phyloP scores from a whole-genome alignment of 2,888 invertebrate genomes.

The Cerceris ruficornis region DNA sequence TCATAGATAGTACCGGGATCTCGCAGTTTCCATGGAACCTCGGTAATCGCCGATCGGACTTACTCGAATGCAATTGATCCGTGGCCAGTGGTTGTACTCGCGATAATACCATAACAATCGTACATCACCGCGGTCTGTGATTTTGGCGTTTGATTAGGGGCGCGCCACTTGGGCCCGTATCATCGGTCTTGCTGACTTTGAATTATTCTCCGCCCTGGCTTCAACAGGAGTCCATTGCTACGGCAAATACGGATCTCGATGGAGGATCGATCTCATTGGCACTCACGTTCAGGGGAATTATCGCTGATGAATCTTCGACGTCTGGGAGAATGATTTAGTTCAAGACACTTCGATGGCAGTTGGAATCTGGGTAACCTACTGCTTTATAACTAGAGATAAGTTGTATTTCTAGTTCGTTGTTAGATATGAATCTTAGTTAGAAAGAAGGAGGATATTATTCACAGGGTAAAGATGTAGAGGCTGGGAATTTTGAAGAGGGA shows the following conservation, averaged over 20 bases:
- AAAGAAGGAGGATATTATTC: too few relatives aligned
- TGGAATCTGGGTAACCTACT: too few relatives aligned
- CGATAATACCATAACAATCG: conserved; percentile 63
- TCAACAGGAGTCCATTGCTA: background rate
- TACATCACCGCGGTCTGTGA: conserved; percentile 58
- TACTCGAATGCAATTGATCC: conserved; percentile 66
- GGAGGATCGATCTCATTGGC: background rate
- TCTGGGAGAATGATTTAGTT: background rate
- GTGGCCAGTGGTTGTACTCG: conserved; percentile 54
- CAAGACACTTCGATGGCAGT: too few relatives aligned
- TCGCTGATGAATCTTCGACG: background rate
- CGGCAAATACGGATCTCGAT: background rate
- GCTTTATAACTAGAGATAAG: too few relatives aligned
- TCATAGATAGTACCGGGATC: conserved; percentile 74
- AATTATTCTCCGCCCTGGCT: conserved; percentile 1
- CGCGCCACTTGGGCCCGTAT: background rate
- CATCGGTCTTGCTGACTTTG: background rate
- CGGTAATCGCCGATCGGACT: conserved; percentile 60
- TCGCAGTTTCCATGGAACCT: conserved; percentile 71
- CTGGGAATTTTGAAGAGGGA: too few relatives aligned
- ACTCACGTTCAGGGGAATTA: background rate
- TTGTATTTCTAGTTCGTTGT: too few relatives aligned
- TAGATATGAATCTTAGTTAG: too few relatives aligned
- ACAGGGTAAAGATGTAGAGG: too few relatives aligned
- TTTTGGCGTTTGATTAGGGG: conserved; percentile 39